These are phyloP conservation scores for Cyrtonyx montezumae DNA, from an alignment of 2,113 vertebrate genomes.

Conservation along the genomic window DNA sequence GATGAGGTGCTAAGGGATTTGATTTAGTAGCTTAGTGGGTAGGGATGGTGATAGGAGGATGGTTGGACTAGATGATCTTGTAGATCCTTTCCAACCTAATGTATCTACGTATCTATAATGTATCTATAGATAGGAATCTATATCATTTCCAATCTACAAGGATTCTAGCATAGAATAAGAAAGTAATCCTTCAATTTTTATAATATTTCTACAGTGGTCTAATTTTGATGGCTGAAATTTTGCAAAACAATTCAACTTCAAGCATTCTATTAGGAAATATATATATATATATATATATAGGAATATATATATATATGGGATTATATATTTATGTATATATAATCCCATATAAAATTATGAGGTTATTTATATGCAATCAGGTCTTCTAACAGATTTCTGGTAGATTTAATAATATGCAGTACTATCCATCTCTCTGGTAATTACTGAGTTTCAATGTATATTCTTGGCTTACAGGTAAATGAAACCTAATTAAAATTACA, in stretches of 20 bases:
- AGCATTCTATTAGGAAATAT: background rate
- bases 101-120: too few relatives aligned
- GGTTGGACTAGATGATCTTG: too few relatives aligned
- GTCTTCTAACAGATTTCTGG: background rate
- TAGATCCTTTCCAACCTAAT: too few relatives aligned
- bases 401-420: background rate
- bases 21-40: too few relatives aligned
- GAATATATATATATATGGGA: background rate
- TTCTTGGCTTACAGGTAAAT: background rate
- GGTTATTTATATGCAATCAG: background rate
- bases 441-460: background rate
- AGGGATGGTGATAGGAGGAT: too few relatives aligned
- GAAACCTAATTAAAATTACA: conserved; percentile 11
- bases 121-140: too few relatives aligned
- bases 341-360: background rate
- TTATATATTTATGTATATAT: background rate
- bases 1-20: too few relatives aligned
- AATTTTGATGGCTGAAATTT: background rate
- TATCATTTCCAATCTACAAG: background rate
- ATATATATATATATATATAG: background rate
- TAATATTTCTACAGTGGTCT: background rate
- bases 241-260: background rate
- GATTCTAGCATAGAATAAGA: background rate
- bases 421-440: background rate
- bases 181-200: background rate